Evolutionary conservation across 1,140 invertebrate genomes (phyloP).

Genomic region (Uloborus diversus): DNA sequence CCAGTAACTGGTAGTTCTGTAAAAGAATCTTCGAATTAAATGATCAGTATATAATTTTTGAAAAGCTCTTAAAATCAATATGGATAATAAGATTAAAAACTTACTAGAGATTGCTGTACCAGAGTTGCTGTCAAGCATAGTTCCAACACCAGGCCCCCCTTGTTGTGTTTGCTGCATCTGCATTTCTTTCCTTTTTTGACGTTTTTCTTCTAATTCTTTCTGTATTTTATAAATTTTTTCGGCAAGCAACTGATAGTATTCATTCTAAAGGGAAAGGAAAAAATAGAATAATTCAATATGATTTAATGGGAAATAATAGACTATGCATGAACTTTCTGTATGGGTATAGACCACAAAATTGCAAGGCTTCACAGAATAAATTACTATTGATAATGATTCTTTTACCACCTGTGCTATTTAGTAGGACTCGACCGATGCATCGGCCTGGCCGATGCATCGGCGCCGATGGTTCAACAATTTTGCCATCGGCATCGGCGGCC

Average conservation of each 20-base stretch:
- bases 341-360: no score
- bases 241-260: constrained; percentile 97
- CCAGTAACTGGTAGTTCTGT: constrained; percentile 23
- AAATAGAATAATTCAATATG: constrained; percentile 15
- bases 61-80: neutral
- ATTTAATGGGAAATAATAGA: no score
- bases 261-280: constrained; percentile 72
- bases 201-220: constrained; percentile 88
- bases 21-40: neutral
- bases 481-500: no score
- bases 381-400: no score
- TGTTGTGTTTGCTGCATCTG: constrained; percentile 66
- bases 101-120: constrained; percentile 44
- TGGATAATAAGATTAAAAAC: neutral
- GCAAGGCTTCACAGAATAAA: no score
- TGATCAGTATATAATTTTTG: neutral
- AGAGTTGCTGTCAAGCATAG: constrained; percentile 32
- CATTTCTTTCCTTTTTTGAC: constrained; percentile 85
- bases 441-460: no score
- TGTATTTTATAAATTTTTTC: constrained; percentile 99
- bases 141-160: constrained; percentile 65
- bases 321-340: no score
- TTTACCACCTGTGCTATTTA: no score
- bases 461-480: no score
- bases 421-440: no score